Evolutionary conservation across 2,797 vertebrate genomes (phyloP).

Genomic region (Carcharodon carcharias): DNA sequence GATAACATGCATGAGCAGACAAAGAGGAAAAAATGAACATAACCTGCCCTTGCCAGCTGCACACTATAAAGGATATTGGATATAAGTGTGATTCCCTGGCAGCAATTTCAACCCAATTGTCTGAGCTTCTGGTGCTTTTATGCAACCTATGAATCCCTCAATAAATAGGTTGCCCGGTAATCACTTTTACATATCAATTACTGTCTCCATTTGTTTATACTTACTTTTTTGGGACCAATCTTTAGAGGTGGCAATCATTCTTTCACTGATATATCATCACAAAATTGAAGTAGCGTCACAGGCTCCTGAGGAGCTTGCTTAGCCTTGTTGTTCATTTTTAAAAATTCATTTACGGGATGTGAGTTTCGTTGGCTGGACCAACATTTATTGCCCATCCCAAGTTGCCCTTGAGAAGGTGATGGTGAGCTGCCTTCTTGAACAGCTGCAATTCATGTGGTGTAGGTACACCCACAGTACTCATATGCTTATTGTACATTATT

Average conservation of each 20-base stretch:
- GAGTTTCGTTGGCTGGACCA: too few species aligned
- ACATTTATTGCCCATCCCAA: too few species aligned
- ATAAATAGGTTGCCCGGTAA: not conserved
- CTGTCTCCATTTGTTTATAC: not conserved
- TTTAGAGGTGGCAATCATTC: not conserved
- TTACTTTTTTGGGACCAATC: not conserved
- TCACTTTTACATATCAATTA: too few species aligned
- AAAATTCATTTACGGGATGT: too few species aligned
- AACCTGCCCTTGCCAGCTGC: constrained; percentile 14
- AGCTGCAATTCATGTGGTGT: too few species aligned
- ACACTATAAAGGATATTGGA: not conserved
- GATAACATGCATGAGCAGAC: not conserved
- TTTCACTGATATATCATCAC: not conserved
- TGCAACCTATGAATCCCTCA: not conserved
- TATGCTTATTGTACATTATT: not conserved
- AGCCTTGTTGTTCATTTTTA: not conserved
- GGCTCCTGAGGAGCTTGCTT: not conserved
- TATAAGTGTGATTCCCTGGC: not conserved
- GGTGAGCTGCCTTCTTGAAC: too few species aligned
- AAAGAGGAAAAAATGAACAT: not conserved
- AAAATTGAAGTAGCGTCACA: not conserved
- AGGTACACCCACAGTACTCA: not conserved
- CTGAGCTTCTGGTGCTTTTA: constrained; percentile 3
- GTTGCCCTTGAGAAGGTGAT: too few species aligned
- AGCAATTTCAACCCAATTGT: not conserved